phyloP scores from a whole-genome alignment of 2,113 vertebrate species.

The Pedetes capensis region DNA sequence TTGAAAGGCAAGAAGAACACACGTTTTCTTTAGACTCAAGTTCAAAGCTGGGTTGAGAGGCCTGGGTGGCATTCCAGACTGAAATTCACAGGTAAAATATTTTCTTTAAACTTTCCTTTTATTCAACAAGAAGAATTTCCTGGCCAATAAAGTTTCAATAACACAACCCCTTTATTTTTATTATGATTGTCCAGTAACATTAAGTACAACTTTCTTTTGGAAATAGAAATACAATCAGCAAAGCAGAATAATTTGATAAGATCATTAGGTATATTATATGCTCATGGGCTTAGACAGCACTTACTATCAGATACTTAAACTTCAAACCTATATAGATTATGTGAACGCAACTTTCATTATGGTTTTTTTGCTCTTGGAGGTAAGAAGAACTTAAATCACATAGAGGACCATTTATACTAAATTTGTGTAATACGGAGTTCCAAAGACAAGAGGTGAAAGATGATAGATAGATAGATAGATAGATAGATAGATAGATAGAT shows the following conservation, averaged over 20 bases:
- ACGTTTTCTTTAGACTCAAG: constrained; percentile 51
- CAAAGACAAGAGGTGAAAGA: too few species aligned
- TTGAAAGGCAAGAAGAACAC: constrained; percentile 71
- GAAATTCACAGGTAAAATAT: constrained; percentile 48
- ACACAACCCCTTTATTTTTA: background rate
- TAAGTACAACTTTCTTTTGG: background rate
- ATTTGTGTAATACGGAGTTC: background rate
- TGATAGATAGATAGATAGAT: background rate
- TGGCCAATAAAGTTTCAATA: constrained; percentile 46
- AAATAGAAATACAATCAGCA: background rate
- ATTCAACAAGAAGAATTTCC: constrained; percentile 35
- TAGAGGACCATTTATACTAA: background rate
- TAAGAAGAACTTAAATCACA: background rate
- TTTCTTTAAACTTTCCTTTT: constrained; percentile 69
- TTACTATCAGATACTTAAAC: background rate
- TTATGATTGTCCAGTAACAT: background rate
- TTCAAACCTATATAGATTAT: background rate
- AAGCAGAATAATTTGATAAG: background rate
- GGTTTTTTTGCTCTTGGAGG: background rate
- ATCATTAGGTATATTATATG: background rate
- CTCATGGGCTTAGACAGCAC: background rate
- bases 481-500: background rate
- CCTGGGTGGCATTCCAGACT: constrained; percentile 29
- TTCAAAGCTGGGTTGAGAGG: constrained; percentile 57
- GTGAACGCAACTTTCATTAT: background rate